Percentiles rank a stretch among this genome's conserved stretches.
Conservation (phyloP, 2,113 vertebrate genomes). For the Pituophis catenifer region DNA sequence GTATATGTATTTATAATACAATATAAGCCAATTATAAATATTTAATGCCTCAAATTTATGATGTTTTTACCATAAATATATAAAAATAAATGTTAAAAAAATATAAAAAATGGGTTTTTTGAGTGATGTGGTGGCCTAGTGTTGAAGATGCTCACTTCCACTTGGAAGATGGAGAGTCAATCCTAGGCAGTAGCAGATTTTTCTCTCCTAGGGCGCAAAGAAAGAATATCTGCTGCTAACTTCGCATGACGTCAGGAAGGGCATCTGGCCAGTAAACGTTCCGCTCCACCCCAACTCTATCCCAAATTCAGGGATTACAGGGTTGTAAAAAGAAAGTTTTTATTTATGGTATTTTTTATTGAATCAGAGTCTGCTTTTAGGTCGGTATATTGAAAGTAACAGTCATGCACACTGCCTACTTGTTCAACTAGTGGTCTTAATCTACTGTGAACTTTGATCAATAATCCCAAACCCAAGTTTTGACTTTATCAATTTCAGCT, state of each 20-base stretch:
- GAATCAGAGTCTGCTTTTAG: neutral
- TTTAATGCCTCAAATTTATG: neutral
- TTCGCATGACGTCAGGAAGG: neutral
- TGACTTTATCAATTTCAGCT: neutral
- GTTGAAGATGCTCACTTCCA: neutral
- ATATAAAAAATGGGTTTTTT: neutral
- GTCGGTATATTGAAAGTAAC: neutral
- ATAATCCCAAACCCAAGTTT: neutral
- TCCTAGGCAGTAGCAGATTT: neutral
- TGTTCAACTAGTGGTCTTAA: neutral
- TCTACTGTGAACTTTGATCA: fast-evolving
- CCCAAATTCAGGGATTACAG: neutral
- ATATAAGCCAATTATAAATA: neutral
- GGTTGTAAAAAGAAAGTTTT: neutral
- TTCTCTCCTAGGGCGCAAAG: neutral
- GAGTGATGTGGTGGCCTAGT: neutral
- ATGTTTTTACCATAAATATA: neutral
- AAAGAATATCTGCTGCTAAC: neutral
- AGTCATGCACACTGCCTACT: fast-evolving
- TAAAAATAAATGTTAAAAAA: neutral
- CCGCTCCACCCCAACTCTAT: neutral
- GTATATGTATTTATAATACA: neutral
- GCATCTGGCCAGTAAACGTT: neutral
- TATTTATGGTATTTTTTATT: neutral
- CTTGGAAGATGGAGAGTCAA: neutral